Base-by-base conservation (phyloP, 2,888 invertebrate species). In the Nebria brevicollis region DNA sequence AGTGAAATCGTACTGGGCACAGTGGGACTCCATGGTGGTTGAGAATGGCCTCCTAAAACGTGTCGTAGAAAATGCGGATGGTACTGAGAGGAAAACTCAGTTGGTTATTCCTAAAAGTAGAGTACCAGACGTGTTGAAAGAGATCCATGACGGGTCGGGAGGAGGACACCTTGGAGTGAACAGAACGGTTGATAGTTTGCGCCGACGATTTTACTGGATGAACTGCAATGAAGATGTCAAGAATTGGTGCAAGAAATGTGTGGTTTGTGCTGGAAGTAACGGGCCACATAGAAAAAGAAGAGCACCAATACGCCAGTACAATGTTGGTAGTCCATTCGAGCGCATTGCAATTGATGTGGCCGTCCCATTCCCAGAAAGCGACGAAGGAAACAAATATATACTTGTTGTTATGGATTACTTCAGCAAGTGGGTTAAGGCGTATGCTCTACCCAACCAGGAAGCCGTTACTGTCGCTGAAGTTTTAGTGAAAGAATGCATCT, bases 91-190 rank as follows among this genome's bases (percentile, higher is more conserved):
- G 81, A 81, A 25, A 26, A 68, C 1, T 5, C 77, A 82, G 41
- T 64, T 83, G 43, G 41, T 84, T 8, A 74, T 83, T 8, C 83
- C 83, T 15, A 66, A 64, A 34, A 76, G 65, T 25, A 82, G 72
- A 42, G 79, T 83, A 20, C 13, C 10, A 20, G 73, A 26, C 82
- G 83, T 75, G 74, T 20, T 20, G 1, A 20, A 20, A 20, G 20
- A 20, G 20, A 20, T 83, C 34, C 85, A 85, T 80, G 82, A 83
- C 82, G 84, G 84, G 41, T 77, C 84, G 1, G 75, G 84, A 0
- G 85, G 85, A 26, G 85, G 85, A 20, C 85, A 86, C 77, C 84
- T 85, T 13, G 85, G 86, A 7, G 70, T 86, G 0, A 84, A 85
- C 25, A 85, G 85, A 64, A 86, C 85, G 0, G 66, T 85, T 65